Evolutionary conservation across 2,888 invertebrate genomes (phyloP), one percentile per base, ranked within the genome.

Genomic region (Drosophila crucigera): DNA sequence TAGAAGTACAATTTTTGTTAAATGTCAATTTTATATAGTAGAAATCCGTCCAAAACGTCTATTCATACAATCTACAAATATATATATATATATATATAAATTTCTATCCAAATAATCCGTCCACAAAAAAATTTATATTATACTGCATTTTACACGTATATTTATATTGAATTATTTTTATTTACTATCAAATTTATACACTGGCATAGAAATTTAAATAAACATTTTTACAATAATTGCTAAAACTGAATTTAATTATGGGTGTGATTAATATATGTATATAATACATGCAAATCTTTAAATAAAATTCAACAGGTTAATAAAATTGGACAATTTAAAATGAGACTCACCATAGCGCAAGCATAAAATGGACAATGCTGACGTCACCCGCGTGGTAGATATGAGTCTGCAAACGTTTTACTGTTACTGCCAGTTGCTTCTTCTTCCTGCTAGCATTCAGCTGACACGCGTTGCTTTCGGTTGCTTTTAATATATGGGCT

Each of bases 391-490:
- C 22, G 64, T 49, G 64, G 56, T 76, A 33, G 19, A 39, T 28
- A 30, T 37, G n/a, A 3, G 25, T 28, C 11, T 37, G 52, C 47
- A 14, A 1, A 4, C 43, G 61, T 9, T 59, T 58, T 61, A 9
- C 9, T 62, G 73, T 4, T 65, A 78, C 43, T 72, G 76, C 39
- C 72, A 61, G 4, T 63, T 47, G 25, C 1, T 31, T 67, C 77
- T 76, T 63, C 76, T 73, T 77, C 73, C 62, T 73, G 50, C n/a
- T 19, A 16, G 35, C 61, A 73, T 73, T 77, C 78, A 78, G 76
- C 80, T 78, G 78, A 78, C 78, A 78, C 78, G 78, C 78, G 78
- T 80, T 80, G 78, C 75, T 78, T 78, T 78, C 64, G 33, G 67
- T 41, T 70, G 68, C 1, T 56, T 66, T 78, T 76, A 25, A 19